Percentiles rank a stretch among this genome's conserved stretches.
Evolutionary conservation across 2,888 invertebrate genomes (phyloP).

Genomic region (Cylindroiulus punctatus): DNA sequence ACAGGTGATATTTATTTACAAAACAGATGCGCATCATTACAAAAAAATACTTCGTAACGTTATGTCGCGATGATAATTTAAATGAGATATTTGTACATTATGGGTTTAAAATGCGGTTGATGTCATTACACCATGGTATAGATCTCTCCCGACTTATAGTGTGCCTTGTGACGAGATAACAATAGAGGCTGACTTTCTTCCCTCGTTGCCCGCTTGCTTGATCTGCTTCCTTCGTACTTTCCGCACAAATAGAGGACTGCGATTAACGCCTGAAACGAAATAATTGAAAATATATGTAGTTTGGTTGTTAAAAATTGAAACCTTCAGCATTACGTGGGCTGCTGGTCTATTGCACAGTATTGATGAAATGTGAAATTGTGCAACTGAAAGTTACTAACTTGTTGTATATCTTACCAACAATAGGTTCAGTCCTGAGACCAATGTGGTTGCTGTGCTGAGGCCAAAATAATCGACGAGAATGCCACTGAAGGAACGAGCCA

Average conservation of each 20-base stretch:
- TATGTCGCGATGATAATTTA: neutral
- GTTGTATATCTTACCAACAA: neutral
- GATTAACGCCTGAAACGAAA: neutral
- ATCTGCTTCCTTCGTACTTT: neutral
- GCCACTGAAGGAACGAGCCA: neutral
- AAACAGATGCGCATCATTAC: neutral
- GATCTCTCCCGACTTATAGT: neutral
- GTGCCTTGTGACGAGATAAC: neutral
- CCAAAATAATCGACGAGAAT: neutral
- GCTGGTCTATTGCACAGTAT: no score
- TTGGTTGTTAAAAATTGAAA: neutral
- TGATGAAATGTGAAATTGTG: no score
- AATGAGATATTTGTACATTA: neutral
- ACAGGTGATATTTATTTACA: neutral
- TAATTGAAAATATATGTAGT: neutral
- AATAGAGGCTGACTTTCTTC: neutral
- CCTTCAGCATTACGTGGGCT: neutral
- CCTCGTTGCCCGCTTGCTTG: neutral
- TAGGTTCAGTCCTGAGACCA: neutral
- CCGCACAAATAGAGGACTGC: neutral
- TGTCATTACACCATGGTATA: neutral
- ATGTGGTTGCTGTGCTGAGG: neutral
- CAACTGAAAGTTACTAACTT: neutral
- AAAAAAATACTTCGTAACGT: neutral
- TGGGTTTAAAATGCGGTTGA: neutral